Base-by-base conservation (phyloP, 2,888 invertebrate genomes). In the Tachystola acroxantha region DNA sequence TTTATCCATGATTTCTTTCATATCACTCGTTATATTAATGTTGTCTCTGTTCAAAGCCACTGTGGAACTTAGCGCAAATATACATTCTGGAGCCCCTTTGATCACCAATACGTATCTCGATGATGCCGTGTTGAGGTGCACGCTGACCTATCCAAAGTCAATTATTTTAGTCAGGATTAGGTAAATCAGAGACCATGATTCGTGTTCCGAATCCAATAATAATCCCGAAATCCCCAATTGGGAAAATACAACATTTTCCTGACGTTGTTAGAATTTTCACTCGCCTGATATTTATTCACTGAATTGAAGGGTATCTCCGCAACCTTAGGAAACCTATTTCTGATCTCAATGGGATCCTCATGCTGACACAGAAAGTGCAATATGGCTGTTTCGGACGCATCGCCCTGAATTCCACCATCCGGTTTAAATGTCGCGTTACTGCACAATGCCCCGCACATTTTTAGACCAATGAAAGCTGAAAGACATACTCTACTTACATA, bases 31-130 rank as follows among this genome's bases (percentile, higher is more conserved):
- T 34, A 81, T 46, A n/a, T 39, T 43, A 12, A 89, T 88, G 64
- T 92, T 92, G 61, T 94, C 94, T 64, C 94, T 93, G 47, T 94
- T 95, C 47, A 93, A 91, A 10, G 52, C 92, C 48, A 97, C 93
- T 20, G 94, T 94, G 14, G 90, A 87, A 77, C 96, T 95, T 41
- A 94, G 90, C 60, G 94, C 93, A 40, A 98, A 78, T 52, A 99
- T 95, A 50, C 95, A 90, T 84, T 99, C 99, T 1, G 99, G 97
- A 42, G 97, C 97, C 34, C 98, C 98, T 91, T 98, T 98, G 97
- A 98, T 98, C 34, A 93, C 96, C 65, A 94, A 88, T 43, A 97
- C 74, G 70, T 94, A 93, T 46, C 93, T 90, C 7, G 93, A 93
- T 63, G 93, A 92, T 52, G 90, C 91, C 10, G 92, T 88, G 64